Evolutionary conservation across 2,113 vertebrate genomes (phyloP), one percentile per base, ranked within the genome.

Genomic region (Mohoua ochrocephala): DNA sequence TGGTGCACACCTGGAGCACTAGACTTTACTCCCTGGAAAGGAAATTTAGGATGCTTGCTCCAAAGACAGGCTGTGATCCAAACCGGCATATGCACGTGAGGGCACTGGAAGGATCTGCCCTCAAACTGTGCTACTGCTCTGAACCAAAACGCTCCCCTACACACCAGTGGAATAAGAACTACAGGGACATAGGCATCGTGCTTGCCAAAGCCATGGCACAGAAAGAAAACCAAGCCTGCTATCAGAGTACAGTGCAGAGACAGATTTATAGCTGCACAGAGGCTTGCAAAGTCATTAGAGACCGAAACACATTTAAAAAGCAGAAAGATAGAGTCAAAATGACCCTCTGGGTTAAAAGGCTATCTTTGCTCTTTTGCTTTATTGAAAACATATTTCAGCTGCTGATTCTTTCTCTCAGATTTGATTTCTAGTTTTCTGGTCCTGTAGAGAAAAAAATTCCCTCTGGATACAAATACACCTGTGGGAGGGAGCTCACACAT

Each of bases 171-270:
- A 30, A 23, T 20, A 54, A 3, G 17, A 76, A 73, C 53, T 26
- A 52, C 0, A 1, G 39, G 18, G 18, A 71, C 28, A 39, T 0
- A 47, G 10, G 19, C 4, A 6, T 2, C 1, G 9, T 1, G 28
- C 41, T 35, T 52, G 50, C 76, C n/a, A 69, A 65, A 89, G 20
- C 35, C 53, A n/a, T 0, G 17, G 86, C 31, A 47, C 2, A 81
- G 65, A 35, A 53, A 28, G 41, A 83, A 79, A 91, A 53, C 4
- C 53, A 61, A 82, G 41, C 23, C 67, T 90, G 61, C 65, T n/a
- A 17, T 22, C 8, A 15, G 10, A 68, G 15, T 21, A 52, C 28
- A n/a, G 4, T 3, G 8, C 39, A 1, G 3, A 67, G n/a, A 68
- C 19, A 64, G 53, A 95, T 49, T 91, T 64, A 85, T 27, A 84